These are phyloP conservation scores for Steatornis caripensis DNA, from an alignment of 2,113 vertebrate genomes.

Conservation along the genomic window DNA sequence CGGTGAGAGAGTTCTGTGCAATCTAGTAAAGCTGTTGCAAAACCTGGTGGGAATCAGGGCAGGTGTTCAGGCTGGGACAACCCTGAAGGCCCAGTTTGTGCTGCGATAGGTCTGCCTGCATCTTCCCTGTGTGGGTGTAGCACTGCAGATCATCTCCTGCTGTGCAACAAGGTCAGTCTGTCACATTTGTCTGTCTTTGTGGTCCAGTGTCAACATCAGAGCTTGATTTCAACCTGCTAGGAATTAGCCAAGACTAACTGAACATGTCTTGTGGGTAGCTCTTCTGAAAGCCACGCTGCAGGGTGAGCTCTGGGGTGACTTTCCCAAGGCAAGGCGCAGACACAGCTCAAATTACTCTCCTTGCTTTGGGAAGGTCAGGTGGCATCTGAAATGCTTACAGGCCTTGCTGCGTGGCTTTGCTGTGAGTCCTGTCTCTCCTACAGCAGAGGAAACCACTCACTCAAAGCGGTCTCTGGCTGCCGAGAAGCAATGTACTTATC, in stretches of 20 bases:
- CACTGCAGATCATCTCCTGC: not conserved
- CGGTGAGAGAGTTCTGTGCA: not conserved
- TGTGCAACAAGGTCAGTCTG: not conserved
- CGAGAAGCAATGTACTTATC: not conserved
- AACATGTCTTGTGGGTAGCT: not conserved
- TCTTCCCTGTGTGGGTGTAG: not conserved
- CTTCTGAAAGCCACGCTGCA: not conserved
- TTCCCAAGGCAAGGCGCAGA: not conserved
- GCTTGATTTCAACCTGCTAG: not conserved
- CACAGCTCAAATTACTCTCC: not conserved
- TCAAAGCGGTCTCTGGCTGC: not conserved
- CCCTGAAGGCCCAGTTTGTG: not conserved
- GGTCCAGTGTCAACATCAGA: not conserved
- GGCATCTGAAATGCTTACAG: not conserved
- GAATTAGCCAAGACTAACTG: not conserved
- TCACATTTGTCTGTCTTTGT: not conserved
- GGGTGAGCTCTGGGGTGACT: not conserved
- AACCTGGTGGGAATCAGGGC: not conserved
- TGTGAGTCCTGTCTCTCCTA: not conserved
- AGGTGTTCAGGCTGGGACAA: not conserved
- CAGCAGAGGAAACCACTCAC: not conserved
- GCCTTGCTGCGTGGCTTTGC: not conserved
- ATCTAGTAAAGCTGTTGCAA: not conserved
- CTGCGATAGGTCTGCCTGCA: fast-evolving
- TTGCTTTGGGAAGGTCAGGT: not conserved